Conservation (phyloP, 2,888 invertebrate species). For the Limnephilus auricula region DNA sequence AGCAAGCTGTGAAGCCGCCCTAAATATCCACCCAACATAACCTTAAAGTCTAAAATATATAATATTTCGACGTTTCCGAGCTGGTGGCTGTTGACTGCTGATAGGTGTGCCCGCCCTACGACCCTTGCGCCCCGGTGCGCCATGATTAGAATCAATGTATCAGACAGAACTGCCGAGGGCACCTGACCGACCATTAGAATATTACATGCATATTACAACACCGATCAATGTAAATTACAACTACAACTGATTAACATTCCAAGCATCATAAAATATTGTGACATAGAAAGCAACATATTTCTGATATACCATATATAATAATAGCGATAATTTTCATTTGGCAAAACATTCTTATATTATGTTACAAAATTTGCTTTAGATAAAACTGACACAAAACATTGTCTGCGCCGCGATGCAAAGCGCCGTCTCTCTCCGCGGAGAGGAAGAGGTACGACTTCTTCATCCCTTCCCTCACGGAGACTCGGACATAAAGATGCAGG, state of each 20-base stretch:
- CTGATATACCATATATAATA: conserved; percentile 64
- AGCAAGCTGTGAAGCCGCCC: conserved; percentile 62
- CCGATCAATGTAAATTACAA: conserved; percentile 64
- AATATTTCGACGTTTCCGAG: conserved; percentile 49
- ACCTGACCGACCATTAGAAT: conserved; percentile 24
- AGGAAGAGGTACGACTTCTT: not conserved
- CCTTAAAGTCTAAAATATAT: conserved; percentile 62
- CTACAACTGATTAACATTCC: conserved; percentile 66
- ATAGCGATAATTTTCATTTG: conserved; percentile 66
- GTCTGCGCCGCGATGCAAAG: conserved; percentile 49
- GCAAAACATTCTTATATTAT: conserved; percentile 66
- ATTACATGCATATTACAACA: conserved; percentile 57
- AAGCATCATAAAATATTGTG: conserved; percentile 66
- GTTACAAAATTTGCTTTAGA: conserved; percentile 63
- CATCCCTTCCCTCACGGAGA: not conserved
- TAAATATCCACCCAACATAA: conserved; percentile 61
- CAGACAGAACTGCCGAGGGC: not conserved
- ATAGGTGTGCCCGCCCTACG: too few species aligned
- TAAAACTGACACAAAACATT: conserved; percentile 47
- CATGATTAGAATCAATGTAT: conserved; percentile 63
- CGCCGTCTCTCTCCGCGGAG: not conserved
- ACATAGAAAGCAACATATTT: conserved; percentile 66
- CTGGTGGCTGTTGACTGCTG: not conserved
- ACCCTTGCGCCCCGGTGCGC: conserved; percentile 19
- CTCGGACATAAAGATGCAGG: conserved; percentile 15